phyloP scores from a whole-genome alignment of 2,113 vertebrate species.

The Galemys pyrenaicus region DNA sequence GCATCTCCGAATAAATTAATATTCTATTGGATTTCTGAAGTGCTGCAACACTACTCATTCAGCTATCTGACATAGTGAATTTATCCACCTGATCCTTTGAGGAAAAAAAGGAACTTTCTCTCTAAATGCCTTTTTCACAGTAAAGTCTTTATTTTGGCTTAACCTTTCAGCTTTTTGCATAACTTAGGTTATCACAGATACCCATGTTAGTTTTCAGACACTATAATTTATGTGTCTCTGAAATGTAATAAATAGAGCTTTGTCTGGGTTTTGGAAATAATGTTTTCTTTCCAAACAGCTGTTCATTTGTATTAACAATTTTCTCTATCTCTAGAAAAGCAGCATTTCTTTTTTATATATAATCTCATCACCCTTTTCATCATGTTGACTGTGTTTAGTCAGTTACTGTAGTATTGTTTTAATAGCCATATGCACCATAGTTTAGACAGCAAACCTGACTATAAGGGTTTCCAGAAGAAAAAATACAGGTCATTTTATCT shows the following conservation, averaged over 20 bases:
- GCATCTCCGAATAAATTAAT: background rate
- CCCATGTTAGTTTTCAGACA: constrained; percentile 64
- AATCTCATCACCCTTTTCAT: background rate
- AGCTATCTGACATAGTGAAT: background rate
- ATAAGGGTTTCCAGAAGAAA: background rate
- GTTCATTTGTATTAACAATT: constrained; percentile 70
- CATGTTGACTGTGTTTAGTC: background rate
- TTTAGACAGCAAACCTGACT: background rate
- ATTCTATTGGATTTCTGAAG: background rate
- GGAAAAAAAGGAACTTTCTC: background rate
- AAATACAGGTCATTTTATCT: fast-evolving
- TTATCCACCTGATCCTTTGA: background rate
- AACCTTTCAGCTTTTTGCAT: constrained; percentile 54
- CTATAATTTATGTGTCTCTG: constrained; percentile 71
- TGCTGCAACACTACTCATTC: background rate
- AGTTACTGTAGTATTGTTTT: background rate
- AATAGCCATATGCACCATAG: background rate
- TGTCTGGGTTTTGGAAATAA: constrained; percentile 69
- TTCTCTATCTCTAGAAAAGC: constrained; percentile 41
- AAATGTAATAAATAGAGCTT: constrained; percentile 73
- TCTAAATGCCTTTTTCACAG: background rate
- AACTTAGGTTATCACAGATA: constrained; percentile 64
- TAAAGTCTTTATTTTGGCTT: constrained; percentile 16
- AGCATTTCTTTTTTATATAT: background rate
- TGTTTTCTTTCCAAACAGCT: constrained; percentile 75